Evolutionary conservation across 2,113 vertebrate species (phyloP), one percentile per base, ranked within the genome.

Genomic region (Mellivora capensis): DNA sequence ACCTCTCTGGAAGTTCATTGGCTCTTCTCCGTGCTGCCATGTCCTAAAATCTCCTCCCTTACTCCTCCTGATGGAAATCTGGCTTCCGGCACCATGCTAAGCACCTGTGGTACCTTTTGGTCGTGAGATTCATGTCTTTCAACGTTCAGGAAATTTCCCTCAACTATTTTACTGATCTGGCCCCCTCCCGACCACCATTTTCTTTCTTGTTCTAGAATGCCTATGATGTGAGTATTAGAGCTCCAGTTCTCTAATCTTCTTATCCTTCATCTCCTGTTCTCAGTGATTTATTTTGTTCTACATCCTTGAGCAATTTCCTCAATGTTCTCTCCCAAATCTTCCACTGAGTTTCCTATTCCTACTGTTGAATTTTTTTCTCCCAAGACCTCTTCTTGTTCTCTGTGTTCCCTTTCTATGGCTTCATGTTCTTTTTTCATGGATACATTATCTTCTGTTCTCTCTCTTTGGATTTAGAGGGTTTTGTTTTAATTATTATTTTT

Each of bases 81-180:
- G 47, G 37, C 62, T 42, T 39, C 3, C 0, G 8, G 29, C 0
- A 0, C 25, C 9, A 4, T 9, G 29, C 49, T 18, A 0, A 62
- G 37, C 39, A 9, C 11, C 21, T 13, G 31, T 0, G 34, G 34
- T n/a, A 37, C 18, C 44, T 39, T 74, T 29, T 37, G 25, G 31
- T 59, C 42, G 49, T 47, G 61, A 61, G 29, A 44, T 39, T 62
- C 29, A 9, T 14, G n/a, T 18, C 37, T 71, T 82, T 62, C 79
- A 34, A 47, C 18, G 3, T 90, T 76, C 0, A 23, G 61, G 15
- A 61, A 34, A 18, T 67, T 83, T 86, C 57, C 9, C 27, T 20
- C 69, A 37, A 29, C 18, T 39, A 4, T 71, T 81, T 37, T 23
- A 27, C 9, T 57, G 18, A 12, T 23, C 42, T 80, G n/a, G n/a